Percentiles rank a stretch among this genome's conserved stretches.
Evolutionary conservation across 1,140 invertebrate genomes (phyloP).

Genomic region (Cyclargus thomasi): DNA sequence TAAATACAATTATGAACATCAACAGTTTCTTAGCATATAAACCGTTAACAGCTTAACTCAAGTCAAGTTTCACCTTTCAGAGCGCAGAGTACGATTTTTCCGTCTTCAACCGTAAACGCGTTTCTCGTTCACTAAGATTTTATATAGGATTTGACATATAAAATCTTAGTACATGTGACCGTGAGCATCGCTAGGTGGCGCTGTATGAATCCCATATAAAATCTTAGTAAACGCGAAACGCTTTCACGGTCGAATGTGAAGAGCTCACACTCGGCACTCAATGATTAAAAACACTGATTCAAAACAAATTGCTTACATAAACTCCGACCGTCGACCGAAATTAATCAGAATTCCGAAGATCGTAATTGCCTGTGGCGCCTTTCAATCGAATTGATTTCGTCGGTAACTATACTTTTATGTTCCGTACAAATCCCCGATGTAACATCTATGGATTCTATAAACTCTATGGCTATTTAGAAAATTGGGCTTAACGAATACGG

Average conservation of each 20-base stretch:
- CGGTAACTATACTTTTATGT: conserved; percentile 29
- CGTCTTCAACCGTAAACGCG: too few relatives aligned
- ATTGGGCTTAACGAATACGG: conserved; percentile 30
- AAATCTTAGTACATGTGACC: too few relatives aligned
- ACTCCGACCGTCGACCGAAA: neutral
- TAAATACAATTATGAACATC: too few relatives aligned
- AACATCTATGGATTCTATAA: conserved; percentile 14
- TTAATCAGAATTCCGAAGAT: conserved; percentile 2
- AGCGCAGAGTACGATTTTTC: too few relatives aligned
- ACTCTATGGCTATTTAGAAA: conserved; percentile 25
- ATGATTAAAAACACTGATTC: neutral
- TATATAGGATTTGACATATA: too few relatives aligned
- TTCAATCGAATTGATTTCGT: conserved; percentile 33
- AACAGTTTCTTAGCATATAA: too few relatives aligned
- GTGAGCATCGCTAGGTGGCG: too few relatives aligned
- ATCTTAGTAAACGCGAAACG: too few relatives aligned
- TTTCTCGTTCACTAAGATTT: too few relatives aligned
- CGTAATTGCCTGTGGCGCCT: conserved; percentile 33
- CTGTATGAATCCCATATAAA: neutral
- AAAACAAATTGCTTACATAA: neutral
- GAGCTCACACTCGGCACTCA: too few relatives aligned
- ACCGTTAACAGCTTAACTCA: too few relatives aligned
- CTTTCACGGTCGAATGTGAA: neutral
- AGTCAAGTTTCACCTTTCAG: too few relatives aligned
- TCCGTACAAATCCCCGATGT: conserved; percentile 38